phyloP scores from a whole-genome alignment of 2,888 invertebrate species.

The Stenoptilia bipunctidactyla region DNA sequence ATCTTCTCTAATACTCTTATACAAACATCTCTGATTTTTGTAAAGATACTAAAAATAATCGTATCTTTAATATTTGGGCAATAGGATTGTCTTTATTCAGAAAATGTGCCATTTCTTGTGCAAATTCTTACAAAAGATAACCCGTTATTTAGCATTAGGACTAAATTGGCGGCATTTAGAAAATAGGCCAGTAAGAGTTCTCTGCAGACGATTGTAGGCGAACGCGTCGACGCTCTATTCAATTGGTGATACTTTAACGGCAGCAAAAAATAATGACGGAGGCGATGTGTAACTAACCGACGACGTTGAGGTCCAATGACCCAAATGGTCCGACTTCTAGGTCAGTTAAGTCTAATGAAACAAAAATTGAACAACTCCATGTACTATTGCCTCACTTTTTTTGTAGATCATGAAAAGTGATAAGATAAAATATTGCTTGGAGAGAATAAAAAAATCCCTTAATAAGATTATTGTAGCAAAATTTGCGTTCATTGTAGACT shows the following conservation, averaged over 20 bases:
- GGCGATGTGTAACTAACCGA: slow-evolving; percentile 41
- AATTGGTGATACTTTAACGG: slow-evolving; percentile 44
- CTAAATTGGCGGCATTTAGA: background rate
- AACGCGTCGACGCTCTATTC: slow-evolving; percentile 40
- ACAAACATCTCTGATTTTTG: too few relatives aligned
- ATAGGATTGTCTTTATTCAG: too few relatives aligned
- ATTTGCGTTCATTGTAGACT: too few relatives aligned
- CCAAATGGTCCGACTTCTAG: slow-evolving; percentile 63
- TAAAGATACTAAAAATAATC: too few relatives aligned
- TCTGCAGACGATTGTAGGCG: slow-evolving; percentile 32
- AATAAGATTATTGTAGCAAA: too few relatives aligned
- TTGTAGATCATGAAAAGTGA: background rate
- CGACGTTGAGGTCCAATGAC: slow-evolving; percentile 67
- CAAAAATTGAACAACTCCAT: slow-evolving; percentile 51
- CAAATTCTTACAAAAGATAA: too few relatives aligned
- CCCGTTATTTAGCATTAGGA: too few relatives aligned
- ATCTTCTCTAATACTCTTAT: too few relatives aligned
- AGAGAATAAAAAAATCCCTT: too few relatives aligned
- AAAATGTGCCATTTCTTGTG: too few relatives aligned
- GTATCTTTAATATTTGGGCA: too few relatives aligned
- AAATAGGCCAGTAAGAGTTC: slow-evolving; percentile 20
- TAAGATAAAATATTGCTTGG: too few relatives aligned
- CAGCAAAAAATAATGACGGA: slow-evolving; percentile 48
- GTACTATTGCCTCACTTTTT: slow-evolving; percentile 15
- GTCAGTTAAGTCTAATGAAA: slow-evolving; percentile 48